Evolutionary conservation across 35 echinoderm and acorn worm genomes (phyloP), one percentile per base, ranked within the genome.

Genomic region (Holothuria glaberrima): DNA sequence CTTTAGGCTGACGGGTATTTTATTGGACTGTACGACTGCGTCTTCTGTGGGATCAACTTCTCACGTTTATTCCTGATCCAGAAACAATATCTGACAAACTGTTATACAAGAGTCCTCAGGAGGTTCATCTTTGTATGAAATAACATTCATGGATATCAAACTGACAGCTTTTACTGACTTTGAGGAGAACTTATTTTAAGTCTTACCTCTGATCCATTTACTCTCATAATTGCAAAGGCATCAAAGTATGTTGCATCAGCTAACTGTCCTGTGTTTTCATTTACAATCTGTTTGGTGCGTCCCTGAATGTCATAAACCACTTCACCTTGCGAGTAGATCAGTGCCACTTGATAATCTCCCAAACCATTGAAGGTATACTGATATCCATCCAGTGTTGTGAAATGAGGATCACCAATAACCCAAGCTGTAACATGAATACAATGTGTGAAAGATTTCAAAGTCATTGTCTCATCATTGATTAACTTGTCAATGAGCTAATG

Each of bases 311-410:
- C 54, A 20, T 89, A 93, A 25, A 71, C 31, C 46, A 82, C 41
- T n/a, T 24, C 9, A 12, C 80, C 64, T 5, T 19, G 33, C 9
- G 71, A 22, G 38, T 64, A 27, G 19, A 93, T 59, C 12, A 31
- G 30, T 50, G 57, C 86, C 41, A 93, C 44, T 19, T n/a, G 41
- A 72, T 80, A 93, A 54, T 93, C 91, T 6, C 91, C 91, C 73
- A 93, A 44, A 46, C 91, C 91, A 38, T 93, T 93, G 36, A 93
- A 93, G 30, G 86, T 93, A 58, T 88, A 93, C 20, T 41, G 22
- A 68, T 64, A 66, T 21, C 19, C 44, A 48, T 93, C 91, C 18
- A 82, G 36, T 18, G 71, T 93, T 6, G 71, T 88, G n/a, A 93
- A 87, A 59, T 93, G 91, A 33, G 91, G 91, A 70, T 93, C 91